Base-by-base conservation (phyloP, 2,113 vertebrate genomes). In the Tenrec ecaudatus region DNA sequence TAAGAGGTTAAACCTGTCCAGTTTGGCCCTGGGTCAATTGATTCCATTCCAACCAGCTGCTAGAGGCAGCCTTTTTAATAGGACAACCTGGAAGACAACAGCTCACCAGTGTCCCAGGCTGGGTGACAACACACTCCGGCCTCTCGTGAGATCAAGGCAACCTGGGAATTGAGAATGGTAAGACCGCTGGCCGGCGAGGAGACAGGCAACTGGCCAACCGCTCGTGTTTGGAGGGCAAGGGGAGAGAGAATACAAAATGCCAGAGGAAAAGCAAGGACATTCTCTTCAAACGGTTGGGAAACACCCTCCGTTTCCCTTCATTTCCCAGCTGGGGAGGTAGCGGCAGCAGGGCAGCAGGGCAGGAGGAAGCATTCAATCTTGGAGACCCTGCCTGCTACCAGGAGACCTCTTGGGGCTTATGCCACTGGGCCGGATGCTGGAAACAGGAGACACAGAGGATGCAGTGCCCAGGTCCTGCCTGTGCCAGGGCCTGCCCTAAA, bases 391-490 rank as follows among this genome's bases (percentile, higher is more conserved):
- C 96, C 94, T 89, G 95, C 93, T 90, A 90, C 95, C 79, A 79
- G 66, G 93, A 88, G 95, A 95, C 93, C 93, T 82, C 73, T 40
- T 83, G 86, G 95, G 76, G 86, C 95, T 93, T 71, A 43, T 71
- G 87, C 90, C 94, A 86, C 85, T 17, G 31, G 80, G 94, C 95
- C 96, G 95, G 96, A 96, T 96, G 93, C 93, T 5, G 95, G 97
- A 96, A 95, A 94, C 3, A 7, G 90, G 95, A 94, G 82, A 82
- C 85, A 62, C 66, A 95, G 81, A 47, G 95, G 94, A 95, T 91
- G 73, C 0, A 7, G 86, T 92, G 95, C 93, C 94, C 80, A 93
- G 93, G 76, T 77, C 57, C 82, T 83, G 81, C 71, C 0, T 1
- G 62, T 84, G 95, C 95, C 93, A 95, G 90, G 80, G 88, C 40